A percentile compares a stretch with the other conserved stretches of the same genome.
Conservation (phyloP, 2,113 vertebrate genomes). For the Cardinalis cardinalis region DNA sequence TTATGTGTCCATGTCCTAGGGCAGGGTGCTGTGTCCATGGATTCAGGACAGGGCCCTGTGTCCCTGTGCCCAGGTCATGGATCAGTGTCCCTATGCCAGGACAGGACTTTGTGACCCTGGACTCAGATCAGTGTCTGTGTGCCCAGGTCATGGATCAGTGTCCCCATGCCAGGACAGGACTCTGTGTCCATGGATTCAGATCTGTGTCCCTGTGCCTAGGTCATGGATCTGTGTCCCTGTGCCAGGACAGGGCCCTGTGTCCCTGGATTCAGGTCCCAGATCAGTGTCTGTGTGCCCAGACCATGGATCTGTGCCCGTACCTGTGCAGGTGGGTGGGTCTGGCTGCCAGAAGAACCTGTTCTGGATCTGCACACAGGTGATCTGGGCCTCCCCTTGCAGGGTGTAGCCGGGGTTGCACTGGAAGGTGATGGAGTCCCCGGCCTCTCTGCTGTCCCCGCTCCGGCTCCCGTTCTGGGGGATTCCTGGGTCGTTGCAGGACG, state of each 20-base stretch:
- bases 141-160: too few species aligned
- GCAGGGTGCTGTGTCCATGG: too few species aligned
- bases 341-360: constrained; percentile 98
- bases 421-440: constrained; percentile 89
- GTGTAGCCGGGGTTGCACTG: constrained; percentile 93
- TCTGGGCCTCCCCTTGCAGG: constrained; percentile 87
- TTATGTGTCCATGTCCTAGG: too few species aligned
- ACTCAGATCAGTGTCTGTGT: too few species aligned
- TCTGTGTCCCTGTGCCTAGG: too few species aligned
- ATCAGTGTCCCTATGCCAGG: not conserved
- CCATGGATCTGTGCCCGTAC: constrained; percentile 41
- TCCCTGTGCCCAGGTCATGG: fast-evolving
- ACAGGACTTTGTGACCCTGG: not conserved
- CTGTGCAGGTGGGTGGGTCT: constrained; percentile 90
- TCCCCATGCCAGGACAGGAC: too few species aligned
- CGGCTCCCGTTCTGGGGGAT: constrained; percentile 93
- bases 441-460: constrained; percentile 88
- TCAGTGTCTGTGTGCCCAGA: too few species aligned
- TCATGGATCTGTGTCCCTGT: not conserved
- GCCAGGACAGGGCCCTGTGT: fast-evolving
- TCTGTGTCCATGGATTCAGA: too few species aligned
- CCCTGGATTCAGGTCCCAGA: not conserved
- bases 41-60: too few species aligned
- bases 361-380: constrained; percentile 92
- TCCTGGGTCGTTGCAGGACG: constrained; percentile 96